Base-by-base conservation (phyloP, 1,140 invertebrate genomes). In the Nasonia vitripennis region DNA sequence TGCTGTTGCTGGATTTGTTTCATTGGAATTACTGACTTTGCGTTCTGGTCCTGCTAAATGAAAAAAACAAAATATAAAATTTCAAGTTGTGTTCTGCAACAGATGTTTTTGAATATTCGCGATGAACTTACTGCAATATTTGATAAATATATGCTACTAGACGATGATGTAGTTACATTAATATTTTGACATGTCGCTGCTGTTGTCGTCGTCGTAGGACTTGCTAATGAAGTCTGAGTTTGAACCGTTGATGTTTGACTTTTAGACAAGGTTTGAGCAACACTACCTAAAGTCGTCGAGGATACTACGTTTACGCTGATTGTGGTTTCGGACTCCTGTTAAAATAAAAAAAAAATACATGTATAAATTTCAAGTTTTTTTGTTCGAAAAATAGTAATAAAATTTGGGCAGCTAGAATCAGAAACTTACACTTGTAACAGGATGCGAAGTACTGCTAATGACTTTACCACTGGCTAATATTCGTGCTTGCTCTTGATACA, bases 391-490 rank as follows among this genome's bases (percentile, higher is more conserved):
- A 62, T 9, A n/a, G 17, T 17, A 20, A 17, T 17, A 62, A 17
- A 62, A 62, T 62, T 5, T 62, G n/a, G 5, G 0, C 41, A 45
- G 41, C 7, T 9, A 2, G 20, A 20, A 17, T 55, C 2, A 17
- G 14, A 62, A 62, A n/a, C 55, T 62, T 62, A 62, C 55, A n/a
- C 55, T 84, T 84, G 74, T 23, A 73, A 91, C 75, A 41, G 91
- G 87, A 87, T 91, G 91, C 41, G 91, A 90, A 62, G 88, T 88
- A 85, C 88, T 91, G 83, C 89, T 91, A 37, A 95, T 90, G 75
- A 94, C 88, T 89, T 95, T 95, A 11, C 94, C 94, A 86, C 93
- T 93, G 12, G 94, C 90, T 51, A 95, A 86, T 86, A 95, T 95
- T 89, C 94, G 94, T 27, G 94, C 89, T 86, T 95, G 94, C 37